Conservation (phyloP, 2,888 invertebrate species). For the Andrena camellia region DNA sequence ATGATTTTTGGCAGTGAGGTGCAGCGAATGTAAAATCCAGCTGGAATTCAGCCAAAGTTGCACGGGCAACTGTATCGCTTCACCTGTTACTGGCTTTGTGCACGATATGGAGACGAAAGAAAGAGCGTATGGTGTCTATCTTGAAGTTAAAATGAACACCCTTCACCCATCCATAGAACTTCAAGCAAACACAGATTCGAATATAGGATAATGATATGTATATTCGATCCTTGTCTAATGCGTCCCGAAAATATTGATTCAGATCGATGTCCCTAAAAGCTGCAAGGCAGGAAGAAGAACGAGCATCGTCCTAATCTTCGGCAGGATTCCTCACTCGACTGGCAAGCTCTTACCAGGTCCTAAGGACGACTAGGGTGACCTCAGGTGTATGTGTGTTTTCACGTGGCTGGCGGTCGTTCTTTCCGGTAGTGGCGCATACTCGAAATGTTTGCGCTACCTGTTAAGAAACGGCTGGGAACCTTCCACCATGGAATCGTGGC, state of each 20-base stretch:
- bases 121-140: slow-evolving; percentile 20
- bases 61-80: slow-evolving; percentile 58
- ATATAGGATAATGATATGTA: too few relatives aligned
- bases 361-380: slow-evolving; percentile 43
- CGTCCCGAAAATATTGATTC: not conserved
- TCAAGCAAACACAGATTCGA: not conserved
- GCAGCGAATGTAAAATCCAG: slow-evolving; percentile 62
- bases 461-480: slow-evolving; percentile 68
- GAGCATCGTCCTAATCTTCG: slow-evolving; percentile 17
- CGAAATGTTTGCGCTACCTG: slow-evolving; percentile 75
- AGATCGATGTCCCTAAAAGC: not conserved
- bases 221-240: too few relatives aligned
- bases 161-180: not conserved
- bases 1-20: slow-evolving; percentile 75
- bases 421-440: slow-evolving; percentile 64
- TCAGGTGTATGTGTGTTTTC: slow-evolving; percentile 1
- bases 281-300: slow-evolving; percentile 9
- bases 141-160: slow-evolving; percentile 1
- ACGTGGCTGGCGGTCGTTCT: slow-evolving; percentile 43
- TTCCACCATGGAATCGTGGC: slow-evolving; percentile 55
- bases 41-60: slow-evolving; percentile 75
- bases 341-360: slow-evolving; percentile 35
- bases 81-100: slow-evolving; percentile 74
- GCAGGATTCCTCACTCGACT: slow-evolving; percentile 35
- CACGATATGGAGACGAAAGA: slow-evolving; percentile 30